Evolutionary conservation across 35 echinoderm and acorn worm species (phyloP), one percentile per base, ranked within the genome.

Genomic region (Ophiothrix spiculata): DNA sequence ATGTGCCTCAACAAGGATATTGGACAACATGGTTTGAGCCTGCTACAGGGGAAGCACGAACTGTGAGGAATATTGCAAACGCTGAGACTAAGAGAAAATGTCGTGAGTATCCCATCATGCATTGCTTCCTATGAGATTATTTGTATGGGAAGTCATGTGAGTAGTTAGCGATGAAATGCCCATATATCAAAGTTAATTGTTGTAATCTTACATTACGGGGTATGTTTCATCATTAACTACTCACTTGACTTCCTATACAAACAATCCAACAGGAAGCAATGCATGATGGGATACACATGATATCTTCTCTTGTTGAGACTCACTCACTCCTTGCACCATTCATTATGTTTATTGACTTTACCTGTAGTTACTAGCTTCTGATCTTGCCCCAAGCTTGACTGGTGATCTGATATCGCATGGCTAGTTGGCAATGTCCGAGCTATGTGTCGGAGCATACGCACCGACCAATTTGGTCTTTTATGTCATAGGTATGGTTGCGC

Each of bases 321-420:
- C n/a, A n/a, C n/a, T n/a, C n/a, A 15, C 16, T 69, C 16, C 17
- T 28, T 69, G 60, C 17, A 69, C 29, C 60, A 28, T 69, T 69
- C 60, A 69, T 69, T 28, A 69, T 69, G 60, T 69, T 69, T 69
- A 69, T 69, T 69, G 60, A 69, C 60, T 69, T 69, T 69, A n/a
- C 60, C 29, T 69, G 60, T 69, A 69, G 60, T 69, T 25, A 69
- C 60, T 69, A 69, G 60, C 60, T 28, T 69, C 17, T 69, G 60
- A 69, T 69, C 60, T 69, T 25, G 60, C 60, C 60, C 60, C 60
- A n/a, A 69, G 60, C 60, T 69, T 28, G 3, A 15, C 6, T 69
- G 60, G 60, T 69, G 60, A 69, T 69, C 23, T 69, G 60, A 69
- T 69, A 69, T 69, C 29, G 60, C 60, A 4, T 15, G 60, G 29